Conservation (phyloP, 2,113 vertebrate genomes). For the Xyrauchen texanus region DNA sequence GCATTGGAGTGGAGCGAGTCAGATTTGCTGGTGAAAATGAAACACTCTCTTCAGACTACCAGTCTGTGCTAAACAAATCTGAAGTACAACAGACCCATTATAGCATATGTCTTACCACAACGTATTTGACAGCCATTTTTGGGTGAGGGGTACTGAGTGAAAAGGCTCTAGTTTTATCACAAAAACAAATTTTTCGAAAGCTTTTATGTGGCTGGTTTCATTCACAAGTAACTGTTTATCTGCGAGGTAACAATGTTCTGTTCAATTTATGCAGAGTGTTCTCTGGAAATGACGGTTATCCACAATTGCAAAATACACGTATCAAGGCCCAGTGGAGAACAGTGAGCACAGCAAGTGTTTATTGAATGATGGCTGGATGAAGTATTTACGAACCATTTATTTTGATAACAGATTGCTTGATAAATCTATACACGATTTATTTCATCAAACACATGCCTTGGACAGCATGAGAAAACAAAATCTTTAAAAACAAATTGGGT, state of each 20-base stretch:
- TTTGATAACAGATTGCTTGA: not conserved
- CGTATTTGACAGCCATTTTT: no score
- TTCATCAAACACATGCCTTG: no score
- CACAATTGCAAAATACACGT: not conserved
- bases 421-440: no score
- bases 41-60: constrained; percentile 7
- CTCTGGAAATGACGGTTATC: constrained; percentile 34
- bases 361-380: constrained; percentile 31
- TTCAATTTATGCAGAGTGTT: constrained; percentile 26
- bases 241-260: constrained; percentile 23
- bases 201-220: constrained; percentile 25
- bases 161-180: constrained; percentile 1
- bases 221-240: constrained; percentile 2
- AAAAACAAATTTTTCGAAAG: constrained; percentile 37
- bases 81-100: constrained; percentile 2
- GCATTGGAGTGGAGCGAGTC: constrained; percentile 14
- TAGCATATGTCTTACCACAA: no score
- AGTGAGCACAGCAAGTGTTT: constrained; percentile 6
- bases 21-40: constrained; percentile 33
- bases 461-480: no score
- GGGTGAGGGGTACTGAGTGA: not conserved
- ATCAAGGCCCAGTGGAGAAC: constrained; percentile 21
- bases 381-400: constrained; percentile 17
- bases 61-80: constrained; percentile 5
- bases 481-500: no score